Conservation (phyloP, 2,888 invertebrate genomes). For the Rutpela maculata region DNA sequence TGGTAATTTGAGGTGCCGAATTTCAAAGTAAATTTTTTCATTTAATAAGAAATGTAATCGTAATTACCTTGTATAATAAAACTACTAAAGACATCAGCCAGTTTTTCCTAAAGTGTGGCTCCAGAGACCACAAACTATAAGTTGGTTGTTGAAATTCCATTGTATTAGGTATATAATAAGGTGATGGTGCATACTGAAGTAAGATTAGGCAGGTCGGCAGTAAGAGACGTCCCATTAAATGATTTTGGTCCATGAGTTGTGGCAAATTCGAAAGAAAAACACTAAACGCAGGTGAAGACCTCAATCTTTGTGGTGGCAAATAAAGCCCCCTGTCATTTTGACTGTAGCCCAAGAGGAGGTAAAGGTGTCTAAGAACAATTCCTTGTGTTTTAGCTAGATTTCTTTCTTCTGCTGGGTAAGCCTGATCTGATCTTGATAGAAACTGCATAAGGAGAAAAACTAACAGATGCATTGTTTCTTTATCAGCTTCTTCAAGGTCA, state of each 20-base stretch:
- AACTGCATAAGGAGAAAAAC: constrained; percentile 98
- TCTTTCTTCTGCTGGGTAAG: constrained; percentile 92
- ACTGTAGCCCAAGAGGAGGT: constrained; percentile 94
- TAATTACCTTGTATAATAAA: constrained; percentile 92
- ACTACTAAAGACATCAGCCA: constrained; percentile 97
- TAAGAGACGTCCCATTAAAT: constrained; percentile 92
- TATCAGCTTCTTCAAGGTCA: constrained; percentile 95
- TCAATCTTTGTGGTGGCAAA: constrained; percentile 90
- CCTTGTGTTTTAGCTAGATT: constrained; percentile 86
- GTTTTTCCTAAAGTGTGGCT: constrained; percentile 89
- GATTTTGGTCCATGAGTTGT: constrained; percentile 96
- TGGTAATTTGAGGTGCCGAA: too few species aligned
- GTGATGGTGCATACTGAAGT: constrained; percentile 89
- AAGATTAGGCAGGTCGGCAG: constrained; percentile 89
- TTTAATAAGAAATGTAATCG: too few species aligned
- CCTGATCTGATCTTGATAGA: constrained; percentile 87
- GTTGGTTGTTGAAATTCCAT: constrained; percentile 80
- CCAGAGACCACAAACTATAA: constrained; percentile 92
- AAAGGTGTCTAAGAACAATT: constrained; percentile 93
- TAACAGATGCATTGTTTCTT: constrained; percentile 95
- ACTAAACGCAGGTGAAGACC: constrained; percentile 95
- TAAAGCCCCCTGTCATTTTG: constrained; percentile 93
- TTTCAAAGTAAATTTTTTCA: too few species aligned
- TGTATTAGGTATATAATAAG: constrained; percentile 77
- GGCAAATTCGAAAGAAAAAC: constrained; percentile 96